Evolutionary conservation across 1,140 invertebrate genomes (phyloP).

Genomic region (Portunus trituberculatus): DNA sequence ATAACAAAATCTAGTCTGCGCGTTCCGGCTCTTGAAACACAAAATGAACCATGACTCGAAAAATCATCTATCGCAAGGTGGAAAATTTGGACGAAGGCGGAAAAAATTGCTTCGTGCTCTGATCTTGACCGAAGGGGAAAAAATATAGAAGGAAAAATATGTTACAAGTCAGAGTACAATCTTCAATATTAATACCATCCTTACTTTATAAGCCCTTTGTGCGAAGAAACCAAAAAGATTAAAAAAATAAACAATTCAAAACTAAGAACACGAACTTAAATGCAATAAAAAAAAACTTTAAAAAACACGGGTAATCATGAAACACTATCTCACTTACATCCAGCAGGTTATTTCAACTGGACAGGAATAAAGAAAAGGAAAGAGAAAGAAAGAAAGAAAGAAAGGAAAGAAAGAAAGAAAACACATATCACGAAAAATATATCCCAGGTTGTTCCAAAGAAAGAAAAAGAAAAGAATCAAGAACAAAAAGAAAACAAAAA

Average conservation of each 20-base stretch:
- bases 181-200: background rate
- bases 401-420: too few species aligned
- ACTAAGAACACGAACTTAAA: background rate
- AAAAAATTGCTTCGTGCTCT: background rate
- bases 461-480: too few species aligned
- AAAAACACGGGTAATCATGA: background rate
- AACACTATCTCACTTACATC: background rate
- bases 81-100: slow-evolving; percentile 9
- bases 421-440: too few species aligned
- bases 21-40: background rate
- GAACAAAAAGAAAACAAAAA: too few species aligned
- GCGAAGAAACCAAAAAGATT: background rate
- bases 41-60: background rate
- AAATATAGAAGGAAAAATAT: background rate
- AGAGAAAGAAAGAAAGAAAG: too few species aligned
- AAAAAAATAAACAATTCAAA: background rate
- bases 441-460: too few species aligned
- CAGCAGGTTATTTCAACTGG: too few species aligned
- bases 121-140: background rate
- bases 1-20: background rate
- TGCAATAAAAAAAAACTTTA: background rate
- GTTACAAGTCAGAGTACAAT: background rate
- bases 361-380: too few species aligned
- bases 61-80: background rate
- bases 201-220: background rate